A percentile compares a stretch with the other conserved stretches of the same genome.
Conservation (phyloP, 2,797 vertebrate species). For the Tangara arthus region DNA sequence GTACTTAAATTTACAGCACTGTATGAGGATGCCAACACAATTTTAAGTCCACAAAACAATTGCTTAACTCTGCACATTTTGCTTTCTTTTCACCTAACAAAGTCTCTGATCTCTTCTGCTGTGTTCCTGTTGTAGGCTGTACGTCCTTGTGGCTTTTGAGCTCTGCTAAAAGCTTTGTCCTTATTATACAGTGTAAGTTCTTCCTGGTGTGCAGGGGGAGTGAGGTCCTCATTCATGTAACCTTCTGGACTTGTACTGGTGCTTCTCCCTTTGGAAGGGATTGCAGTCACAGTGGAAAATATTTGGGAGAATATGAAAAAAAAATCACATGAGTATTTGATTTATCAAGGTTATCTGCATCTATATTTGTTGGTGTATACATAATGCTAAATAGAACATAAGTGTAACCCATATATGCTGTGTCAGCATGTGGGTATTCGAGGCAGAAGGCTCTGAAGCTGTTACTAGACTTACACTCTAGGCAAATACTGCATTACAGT, state of each 20-base stretch:
- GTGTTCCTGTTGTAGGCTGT: neutral
- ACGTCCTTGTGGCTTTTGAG: neutral
- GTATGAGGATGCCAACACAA: neutral
- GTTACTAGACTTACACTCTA: neutral
- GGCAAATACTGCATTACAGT: neutral
- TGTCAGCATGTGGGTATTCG: neutral
- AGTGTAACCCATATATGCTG: neutral
- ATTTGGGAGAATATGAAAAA: neutral
- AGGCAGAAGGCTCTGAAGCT: neutral
- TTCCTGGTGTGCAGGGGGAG: neutral
- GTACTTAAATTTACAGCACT: neutral
- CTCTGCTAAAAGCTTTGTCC: neutral
- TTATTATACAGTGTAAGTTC: neutral
- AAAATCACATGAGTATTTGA: neutral
- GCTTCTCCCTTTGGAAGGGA: neutral
- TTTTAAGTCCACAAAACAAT: neutral
- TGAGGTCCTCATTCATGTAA: accelerated
- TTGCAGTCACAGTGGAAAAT: neutral
- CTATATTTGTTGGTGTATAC: neutral
- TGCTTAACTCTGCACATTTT: neutral
- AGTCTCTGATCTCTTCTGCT: neutral
- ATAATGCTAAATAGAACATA: neutral
- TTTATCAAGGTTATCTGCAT: neutral
- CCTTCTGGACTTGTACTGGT: neutral
- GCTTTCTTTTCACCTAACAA: neutral